Percentiles rank a stretch among this genome's conserved stretches.
Evolutionary conservation across 2,113 vertebrate species (phyloP).

Genomic region (Larimichthys polyactis): DNA sequence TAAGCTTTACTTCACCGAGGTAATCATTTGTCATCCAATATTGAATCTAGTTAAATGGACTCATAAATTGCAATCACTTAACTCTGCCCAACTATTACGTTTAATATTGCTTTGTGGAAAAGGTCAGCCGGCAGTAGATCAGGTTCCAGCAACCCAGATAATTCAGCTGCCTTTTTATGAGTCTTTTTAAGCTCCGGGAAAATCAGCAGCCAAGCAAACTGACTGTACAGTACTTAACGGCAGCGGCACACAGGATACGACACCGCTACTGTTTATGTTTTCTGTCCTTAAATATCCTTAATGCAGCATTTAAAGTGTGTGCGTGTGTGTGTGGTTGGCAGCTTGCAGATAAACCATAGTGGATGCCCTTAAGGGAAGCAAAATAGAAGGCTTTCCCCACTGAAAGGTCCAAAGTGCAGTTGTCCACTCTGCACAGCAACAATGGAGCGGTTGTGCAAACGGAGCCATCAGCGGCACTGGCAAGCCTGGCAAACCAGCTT

Average conservation of each 20-base stretch:
- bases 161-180: slow-evolving; percentile 70
- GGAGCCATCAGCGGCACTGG: slow-evolving; percentile 62
- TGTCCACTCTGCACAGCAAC: slow-evolving; percentile 76
- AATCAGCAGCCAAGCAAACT: slow-evolving; percentile 43
- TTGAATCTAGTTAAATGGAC: slow-evolving; percentile 76
- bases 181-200: slow-evolving; percentile 61
- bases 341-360: slow-evolving; percentile 69
- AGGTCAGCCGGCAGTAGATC: slow-evolving; percentile 72
- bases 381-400: slow-evolving; percentile 71
- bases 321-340: slow-evolving; percentile 57
- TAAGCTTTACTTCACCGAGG: slow-evolving; percentile 63
- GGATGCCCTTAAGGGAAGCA: slow-evolving; percentile 75
- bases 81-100: slow-evolving; percentile 66
- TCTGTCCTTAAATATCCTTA: slow-evolving; percentile 66
- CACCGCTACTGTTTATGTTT: slow-evolving; percentile 63
- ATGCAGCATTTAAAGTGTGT: slow-evolving; percentile 63
- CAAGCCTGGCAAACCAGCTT: slow-evolving; percentile 77
- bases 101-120: slow-evolving; percentile 76
- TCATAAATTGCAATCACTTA: slow-evolving; percentile 80
- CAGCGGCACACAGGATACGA: slow-evolving; percentile 33
- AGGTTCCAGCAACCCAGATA: slow-evolving; percentile 63
- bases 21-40: slow-evolving; percentile 75
- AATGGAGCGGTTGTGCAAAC: slow-evolving; percentile 78
- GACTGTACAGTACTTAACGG: slow-evolving; percentile 53
- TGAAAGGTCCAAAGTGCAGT: slow-evolving; percentile 81